These are phyloP conservation scores for Schrankia costaestrigalis DNA, from an alignment of 2,888 invertebrate genomes.

Conservation along the genomic window DNA sequence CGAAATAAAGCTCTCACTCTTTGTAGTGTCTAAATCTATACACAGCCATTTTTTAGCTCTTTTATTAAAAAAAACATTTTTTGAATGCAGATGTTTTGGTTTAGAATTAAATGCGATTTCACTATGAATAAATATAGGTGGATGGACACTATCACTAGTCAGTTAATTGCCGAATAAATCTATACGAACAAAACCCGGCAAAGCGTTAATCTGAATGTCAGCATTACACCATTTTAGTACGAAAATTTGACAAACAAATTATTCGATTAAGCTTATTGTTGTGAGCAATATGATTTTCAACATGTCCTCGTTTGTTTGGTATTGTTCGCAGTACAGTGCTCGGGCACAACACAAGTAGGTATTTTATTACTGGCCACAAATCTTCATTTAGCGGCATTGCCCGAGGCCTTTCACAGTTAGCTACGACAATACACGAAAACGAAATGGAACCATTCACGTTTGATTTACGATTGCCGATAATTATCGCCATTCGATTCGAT, in stretches of 20 bases:
- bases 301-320: slow-evolving; percentile 22
- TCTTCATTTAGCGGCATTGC: slow-evolving; percentile 57
- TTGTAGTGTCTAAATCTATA: too few relatives aligned
- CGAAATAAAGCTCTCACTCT: too few relatives aligned
- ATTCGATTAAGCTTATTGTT: slow-evolving; percentile 25
- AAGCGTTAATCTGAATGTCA: too few relatives aligned
- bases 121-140: too few relatives aligned
- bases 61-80: too few relatives aligned
- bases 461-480: slow-evolving; percentile 59
- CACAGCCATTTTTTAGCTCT: too few relatives aligned
- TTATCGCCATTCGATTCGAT: slow-evolving; percentile 46
- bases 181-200: too few relatives aligned
- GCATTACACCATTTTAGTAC: slow-evolving; percentile 10
- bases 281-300: slow-evolving; percentile 22
- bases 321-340: slow-evolving; percentile 36
- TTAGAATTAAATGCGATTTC: too few relatives aligned
- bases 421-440: slow-evolving; percentile 46
- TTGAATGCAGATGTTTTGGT: too few relatives aligned
- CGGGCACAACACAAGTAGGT: slow-evolving; percentile 37
- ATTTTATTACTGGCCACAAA: slow-evolving; percentile 64
- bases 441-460: slow-evolving; percentile 55
- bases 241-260: slow-evolving; percentile 18
- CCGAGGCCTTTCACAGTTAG: slow-evolving; percentile 48
- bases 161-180: too few relatives aligned
- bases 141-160: too few relatives aligned